Evolutionary conservation across 1,140 invertebrate genomes (phyloP).

Genomic region (Lanistes nyassanus): DNA sequence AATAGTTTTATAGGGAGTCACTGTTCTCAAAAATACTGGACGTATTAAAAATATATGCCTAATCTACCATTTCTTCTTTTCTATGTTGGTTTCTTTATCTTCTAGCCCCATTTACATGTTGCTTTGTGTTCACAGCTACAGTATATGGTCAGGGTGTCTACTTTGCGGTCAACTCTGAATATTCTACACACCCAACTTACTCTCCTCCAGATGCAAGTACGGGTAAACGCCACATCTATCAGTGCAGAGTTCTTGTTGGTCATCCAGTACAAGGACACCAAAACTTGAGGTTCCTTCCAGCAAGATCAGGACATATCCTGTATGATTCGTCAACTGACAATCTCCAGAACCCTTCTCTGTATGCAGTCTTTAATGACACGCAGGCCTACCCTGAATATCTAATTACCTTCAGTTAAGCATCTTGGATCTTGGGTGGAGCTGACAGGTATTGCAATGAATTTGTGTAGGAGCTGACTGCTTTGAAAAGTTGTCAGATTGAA

Average conservation of each 20-base stretch:
- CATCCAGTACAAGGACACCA: neutral
- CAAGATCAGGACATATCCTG: constrained; percentile 9
- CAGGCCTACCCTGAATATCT: constrained; percentile 53
- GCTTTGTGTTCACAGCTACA: constrained; percentile 24
- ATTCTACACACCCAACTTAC: constrained; percentile 27
- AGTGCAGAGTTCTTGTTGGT: constrained; percentile 28
- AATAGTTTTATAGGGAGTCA: neutral
- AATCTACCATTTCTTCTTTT: neutral
- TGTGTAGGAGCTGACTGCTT: no score
- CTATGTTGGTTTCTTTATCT: neutral
- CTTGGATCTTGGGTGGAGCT: neutral
- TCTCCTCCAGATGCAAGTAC: constrained; percentile 12
- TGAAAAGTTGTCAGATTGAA: no score
- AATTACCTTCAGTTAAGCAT: constrained; percentile 22
- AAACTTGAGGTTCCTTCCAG: neutral
- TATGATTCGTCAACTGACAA: constrained; percentile 39
- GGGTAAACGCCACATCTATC: constrained; percentile 17
- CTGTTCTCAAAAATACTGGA: no score
- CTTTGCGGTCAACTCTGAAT: constrained; percentile 38
- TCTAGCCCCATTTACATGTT: neutral
- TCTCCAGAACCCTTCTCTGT: constrained; percentile 21
- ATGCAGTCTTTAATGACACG: constrained; percentile 47
- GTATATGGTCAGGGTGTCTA: constrained; percentile 49
- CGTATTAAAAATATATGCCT: neutral
- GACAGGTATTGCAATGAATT: no score